A percentile compares a stretch with the other conserved stretches of the same genome.
Evolutionary conservation across 2,888 invertebrate species (phyloP).

Genomic region (Phyllotreta striolata): DNA sequence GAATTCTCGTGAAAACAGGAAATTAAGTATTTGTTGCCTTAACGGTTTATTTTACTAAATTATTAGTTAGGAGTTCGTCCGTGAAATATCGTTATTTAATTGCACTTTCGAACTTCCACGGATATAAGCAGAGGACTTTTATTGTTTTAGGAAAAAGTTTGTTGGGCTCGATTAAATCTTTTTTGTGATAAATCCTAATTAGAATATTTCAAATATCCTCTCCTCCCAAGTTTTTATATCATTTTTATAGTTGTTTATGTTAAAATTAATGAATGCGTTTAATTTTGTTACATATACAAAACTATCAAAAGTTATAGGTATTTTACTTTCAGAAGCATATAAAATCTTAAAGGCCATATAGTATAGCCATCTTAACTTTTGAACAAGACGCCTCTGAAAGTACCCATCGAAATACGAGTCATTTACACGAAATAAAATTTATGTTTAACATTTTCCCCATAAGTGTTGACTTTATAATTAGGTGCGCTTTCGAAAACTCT

Average conservation of each 20-base stretch:
- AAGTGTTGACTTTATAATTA: constrained; percentile 2
- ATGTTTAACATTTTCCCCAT: constrained; percentile 9
- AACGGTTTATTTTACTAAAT: constrained; percentile 19
- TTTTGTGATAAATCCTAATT: too few species aligned
- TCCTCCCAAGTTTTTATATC: too few species aligned
- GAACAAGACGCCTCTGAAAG: constrained; percentile 6
- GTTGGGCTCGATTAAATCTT: background rate
- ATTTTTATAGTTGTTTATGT: too few species aligned
- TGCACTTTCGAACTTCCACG: constrained; percentile 6
- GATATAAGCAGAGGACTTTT: background rate
- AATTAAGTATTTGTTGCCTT: constrained; percentile 20
- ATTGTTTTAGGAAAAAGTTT: constrained; percentile 1
- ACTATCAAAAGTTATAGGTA: too few species aligned
- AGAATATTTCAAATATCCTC: too few species aligned
- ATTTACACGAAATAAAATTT: constrained; percentile 10
- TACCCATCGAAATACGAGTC: background rate
- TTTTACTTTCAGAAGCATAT: too few species aligned
- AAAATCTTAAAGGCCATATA: background rate
- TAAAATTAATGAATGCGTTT: too few species aligned
- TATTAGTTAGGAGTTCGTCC: constrained; percentile 10
- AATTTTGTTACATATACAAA: too few species aligned
- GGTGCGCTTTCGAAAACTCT: background rate
- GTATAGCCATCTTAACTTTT: background rate
- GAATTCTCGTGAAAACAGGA: constrained; percentile 15
- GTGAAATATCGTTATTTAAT: constrained; percentile 18